A percentile compares a stretch with the other conserved stretches of the same genome.
These are phyloP conservation scores for Chamaea fasciata DNA, from an alignment of 2,113 vertebrate genomes.

Conservation along the genomic window DNA sequence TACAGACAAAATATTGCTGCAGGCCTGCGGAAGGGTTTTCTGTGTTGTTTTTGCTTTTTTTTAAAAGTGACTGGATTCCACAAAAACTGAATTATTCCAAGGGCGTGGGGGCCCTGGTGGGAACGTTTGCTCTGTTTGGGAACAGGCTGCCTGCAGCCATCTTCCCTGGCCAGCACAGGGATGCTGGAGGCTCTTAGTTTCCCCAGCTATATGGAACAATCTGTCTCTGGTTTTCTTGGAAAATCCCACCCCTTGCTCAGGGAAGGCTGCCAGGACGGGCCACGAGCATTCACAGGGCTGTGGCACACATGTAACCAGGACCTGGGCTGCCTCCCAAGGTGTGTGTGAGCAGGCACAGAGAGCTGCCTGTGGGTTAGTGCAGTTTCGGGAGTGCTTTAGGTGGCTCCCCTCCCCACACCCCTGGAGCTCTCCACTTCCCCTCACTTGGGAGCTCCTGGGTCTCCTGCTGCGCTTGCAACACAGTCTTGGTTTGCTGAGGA, in stretches of 20 bases:
- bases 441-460: background rate
- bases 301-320: fast-evolving
- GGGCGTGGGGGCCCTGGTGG: background rate
- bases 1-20: conserved; percentile 60
- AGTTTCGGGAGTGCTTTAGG: background rate
- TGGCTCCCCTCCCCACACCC: background rate
- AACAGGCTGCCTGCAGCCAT: background rate
- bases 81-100: background rate
- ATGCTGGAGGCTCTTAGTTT: background rate
- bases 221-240: background rate
- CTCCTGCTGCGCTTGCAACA: background rate
- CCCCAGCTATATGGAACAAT: background rate
- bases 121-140: background rate
- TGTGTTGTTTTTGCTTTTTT: background rate
- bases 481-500: background rate
- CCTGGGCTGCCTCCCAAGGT: background rate
- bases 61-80: background rate
- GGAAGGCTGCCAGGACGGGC: background rate
- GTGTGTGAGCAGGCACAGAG: fast-evolving
- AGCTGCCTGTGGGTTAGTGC: background rate
- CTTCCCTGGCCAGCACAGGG: background rate
- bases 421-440: background rate
- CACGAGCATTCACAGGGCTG: background rate
- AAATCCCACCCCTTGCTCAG: background rate
- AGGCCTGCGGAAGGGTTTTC: background rate